Evolutionary conservation across 2,888 invertebrate genomes (phyloP).

Genomic region (Mycalesis mineus): DNA sequence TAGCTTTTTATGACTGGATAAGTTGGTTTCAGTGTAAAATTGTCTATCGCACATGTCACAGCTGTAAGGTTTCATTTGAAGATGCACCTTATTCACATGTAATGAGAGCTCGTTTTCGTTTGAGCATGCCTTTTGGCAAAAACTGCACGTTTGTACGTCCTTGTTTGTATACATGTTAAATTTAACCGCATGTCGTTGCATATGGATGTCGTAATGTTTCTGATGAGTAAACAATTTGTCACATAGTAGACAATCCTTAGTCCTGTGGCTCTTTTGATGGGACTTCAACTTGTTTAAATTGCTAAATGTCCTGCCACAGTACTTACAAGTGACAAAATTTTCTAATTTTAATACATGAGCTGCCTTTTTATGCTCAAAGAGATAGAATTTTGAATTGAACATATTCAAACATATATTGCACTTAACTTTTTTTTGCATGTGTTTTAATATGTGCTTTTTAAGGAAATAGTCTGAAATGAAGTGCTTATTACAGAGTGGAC

Average conservation of each 20-base stretch:
- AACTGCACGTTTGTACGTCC: slow-evolving; percentile 52
- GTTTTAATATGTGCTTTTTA: slow-evolving; percentile 55
- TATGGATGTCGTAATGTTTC: slow-evolving; percentile 45
- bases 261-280: slow-evolving; percentile 47
- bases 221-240: slow-evolving; percentile 51
- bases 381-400: slow-evolving; percentile 55
- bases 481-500: slow-evolving; percentile 58
- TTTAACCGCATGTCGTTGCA: slow-evolving; percentile 52
- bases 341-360: slow-evolving; percentile 43
- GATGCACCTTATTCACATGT: slow-evolving; percentile 66
- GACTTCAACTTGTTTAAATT: slow-evolving; percentile 37
- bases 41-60: slow-evolving; percentile 68
- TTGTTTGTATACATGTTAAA: slow-evolving; percentile 38
- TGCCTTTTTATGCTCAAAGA: slow-evolving; percentile 60
- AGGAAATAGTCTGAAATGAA: slow-evolving; percentile 65
- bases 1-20: slow-evolving; percentile 55
- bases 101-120: slow-evolving; percentile 58
- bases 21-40: slow-evolving; percentile 60
- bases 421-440: slow-evolving; percentile 38
- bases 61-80: slow-evolving; percentile 63
- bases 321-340: slow-evolving; percentile 41
- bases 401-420: slow-evolving; percentile 45
- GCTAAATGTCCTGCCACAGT: slow-evolving; percentile 49
- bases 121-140: slow-evolving; percentile 60
- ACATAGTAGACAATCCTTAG: slow-evolving; percentile 51